These are phyloP conservation scores for Temnothorax nylanderi DNA, from an alignment of 1,140 invertebrate species.

Conservation along the genomic window DNA sequence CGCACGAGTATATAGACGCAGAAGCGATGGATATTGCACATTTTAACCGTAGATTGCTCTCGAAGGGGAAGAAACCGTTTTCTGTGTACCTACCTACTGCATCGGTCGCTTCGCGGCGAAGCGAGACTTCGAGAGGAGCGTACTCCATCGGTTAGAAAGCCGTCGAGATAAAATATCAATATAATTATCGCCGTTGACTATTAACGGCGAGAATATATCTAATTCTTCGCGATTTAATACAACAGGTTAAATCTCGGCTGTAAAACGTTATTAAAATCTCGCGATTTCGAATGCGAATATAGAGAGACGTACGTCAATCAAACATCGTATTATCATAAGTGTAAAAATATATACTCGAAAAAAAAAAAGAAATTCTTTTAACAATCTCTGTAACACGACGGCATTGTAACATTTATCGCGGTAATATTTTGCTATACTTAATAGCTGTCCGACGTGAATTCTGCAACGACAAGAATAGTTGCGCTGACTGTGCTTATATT, in stretches of 20 bases:
- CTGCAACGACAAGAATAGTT: not conserved
- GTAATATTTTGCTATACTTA: not conserved
- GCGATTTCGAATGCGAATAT: not conserved
- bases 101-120: not conserved
- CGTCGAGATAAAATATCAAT: conserved; percentile 34
- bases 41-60: conserved; percentile 3
- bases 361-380: not conserved
- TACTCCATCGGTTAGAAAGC: conserved; percentile 29
- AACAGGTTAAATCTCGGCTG: not conserved
- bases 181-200: conserved; percentile 37
- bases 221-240: not conserved
- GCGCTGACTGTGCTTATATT: not conserved
- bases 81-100: not conserved
- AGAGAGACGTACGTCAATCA: not conserved
- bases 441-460: not conserved
- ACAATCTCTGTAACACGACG: not conserved
- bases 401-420: not conserved
- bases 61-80: conserved; percentile 15
- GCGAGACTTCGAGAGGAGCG: not conserved
- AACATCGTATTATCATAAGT: not conserved
- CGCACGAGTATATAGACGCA: not conserved
- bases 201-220: conserved; percentile 15
- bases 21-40: not conserved
- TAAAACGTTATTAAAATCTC: not conserved
- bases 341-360: not conserved